phyloP scores from a whole-genome alignment of 2,797 vertebrate genomes.

The Argentina silus region DNA sequence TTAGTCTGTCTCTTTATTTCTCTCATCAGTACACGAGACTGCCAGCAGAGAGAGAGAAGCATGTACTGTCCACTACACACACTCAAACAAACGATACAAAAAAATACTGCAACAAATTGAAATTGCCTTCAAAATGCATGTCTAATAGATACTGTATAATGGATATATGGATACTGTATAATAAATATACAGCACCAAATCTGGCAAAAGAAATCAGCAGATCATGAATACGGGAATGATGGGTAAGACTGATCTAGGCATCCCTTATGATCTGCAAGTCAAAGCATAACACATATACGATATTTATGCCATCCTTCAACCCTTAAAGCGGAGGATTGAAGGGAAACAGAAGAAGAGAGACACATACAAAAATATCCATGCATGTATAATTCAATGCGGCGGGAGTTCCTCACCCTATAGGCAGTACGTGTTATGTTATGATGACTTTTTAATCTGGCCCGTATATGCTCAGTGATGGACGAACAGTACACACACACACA shows the following conservation, averaged over 20 bases:
- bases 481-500: not conserved
- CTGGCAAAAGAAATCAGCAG: too few species aligned
- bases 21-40: not conserved
- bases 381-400: conserved; percentile 34
- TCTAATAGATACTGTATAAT: too few species aligned
- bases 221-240: too few species aligned
- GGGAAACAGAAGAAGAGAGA: not conserved
- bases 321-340: conserved; percentile 18
- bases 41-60: not conserved
- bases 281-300: not conserved
- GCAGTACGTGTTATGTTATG: conserved; percentile 17
- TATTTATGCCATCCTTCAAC: not conserved
- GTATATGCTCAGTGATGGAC: not conserved
- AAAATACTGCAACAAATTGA: not conserved
- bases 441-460: conserved; percentile 31
- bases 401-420: conserved; percentile 7
- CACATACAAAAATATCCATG: conserved; percentile 13
- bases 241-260: too few species aligned
- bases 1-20: not conserved
- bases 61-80: not conserved
- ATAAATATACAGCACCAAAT: too few species aligned
- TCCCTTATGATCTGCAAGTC: not conserved
- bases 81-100: not conserved
- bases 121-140: not conserved
- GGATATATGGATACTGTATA: too few species aligned